phyloP scores from a whole-genome alignment of 2,113 vertebrate species.

The Phalacrocorax pelagicus region DNA sequence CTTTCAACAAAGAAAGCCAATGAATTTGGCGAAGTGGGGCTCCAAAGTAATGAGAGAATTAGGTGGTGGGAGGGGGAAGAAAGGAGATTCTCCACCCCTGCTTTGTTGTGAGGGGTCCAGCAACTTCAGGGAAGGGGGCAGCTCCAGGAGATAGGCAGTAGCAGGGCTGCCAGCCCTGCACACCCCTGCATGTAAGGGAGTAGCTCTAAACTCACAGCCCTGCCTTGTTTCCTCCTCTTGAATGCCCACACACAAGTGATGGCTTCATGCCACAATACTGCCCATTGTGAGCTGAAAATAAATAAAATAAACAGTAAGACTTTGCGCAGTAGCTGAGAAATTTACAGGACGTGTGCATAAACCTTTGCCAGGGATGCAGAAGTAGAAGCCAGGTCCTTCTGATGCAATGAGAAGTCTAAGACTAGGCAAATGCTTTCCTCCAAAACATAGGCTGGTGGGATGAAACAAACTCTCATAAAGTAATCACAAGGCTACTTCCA shows the following conservation, averaged over 20 bases:
- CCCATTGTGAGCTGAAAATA: neutral
- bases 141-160: rapidly evolving
- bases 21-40: neutral
- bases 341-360: neutral
- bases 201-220: neutral
- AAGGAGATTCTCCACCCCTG: neutral
- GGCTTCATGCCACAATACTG: neutral
- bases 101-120: neutral
- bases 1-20: neutral
- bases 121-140: neutral
- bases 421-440: neutral
- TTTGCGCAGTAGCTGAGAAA: neutral
- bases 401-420: neutral
- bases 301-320: neutral
- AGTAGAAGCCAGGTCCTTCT: neutral
- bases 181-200: neutral
- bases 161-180: neutral
- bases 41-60: neutral
- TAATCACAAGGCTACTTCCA: neutral
- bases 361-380: neutral
- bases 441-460: neutral
- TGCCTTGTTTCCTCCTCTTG: neutral
- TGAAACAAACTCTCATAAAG: neutral
- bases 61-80: neutral
- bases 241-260: neutral